phyloP scores from a whole-genome alignment of 1,140 invertebrate species.

The Hypsibius dujardini region DNA sequence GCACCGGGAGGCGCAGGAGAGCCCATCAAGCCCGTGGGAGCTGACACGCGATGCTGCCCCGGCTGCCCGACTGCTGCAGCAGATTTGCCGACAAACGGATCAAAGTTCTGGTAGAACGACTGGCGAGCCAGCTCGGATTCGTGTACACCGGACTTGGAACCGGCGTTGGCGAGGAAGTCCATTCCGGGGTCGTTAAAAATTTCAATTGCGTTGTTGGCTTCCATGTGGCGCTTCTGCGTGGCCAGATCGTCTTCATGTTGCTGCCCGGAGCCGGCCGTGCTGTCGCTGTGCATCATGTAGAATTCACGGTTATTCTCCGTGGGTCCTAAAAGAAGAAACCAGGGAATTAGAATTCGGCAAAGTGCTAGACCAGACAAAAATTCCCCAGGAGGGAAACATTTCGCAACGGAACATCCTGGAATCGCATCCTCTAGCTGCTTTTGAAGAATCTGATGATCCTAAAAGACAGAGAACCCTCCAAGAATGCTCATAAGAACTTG shows the following conservation, averaged over 20 bases:
- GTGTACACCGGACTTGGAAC: background rate
- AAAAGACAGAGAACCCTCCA: too few species aligned
- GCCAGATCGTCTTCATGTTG: background rate
- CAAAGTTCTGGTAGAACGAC: constrained; percentile 11
- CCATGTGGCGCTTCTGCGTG: background rate
- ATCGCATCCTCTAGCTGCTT: background rate
- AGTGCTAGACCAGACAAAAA: too few species aligned
- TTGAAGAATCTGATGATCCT: too few species aligned
- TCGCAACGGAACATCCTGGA: background rate
- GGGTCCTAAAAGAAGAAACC: too few species aligned
- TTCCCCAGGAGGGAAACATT: background rate
- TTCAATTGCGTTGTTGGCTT: background rate
- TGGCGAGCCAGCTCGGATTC: constrained; percentile 13
- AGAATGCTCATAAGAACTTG: too few species aligned
- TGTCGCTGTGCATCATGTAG: background rate
- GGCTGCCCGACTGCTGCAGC: background rate
- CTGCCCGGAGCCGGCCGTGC: background rate
- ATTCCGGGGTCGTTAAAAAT: background rate
- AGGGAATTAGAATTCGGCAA: too few species aligned
- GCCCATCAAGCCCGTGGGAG: background rate
- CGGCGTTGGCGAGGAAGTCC: constrained; percentile 8
- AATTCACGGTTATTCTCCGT: too few species aligned
- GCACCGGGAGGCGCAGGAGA: background rate
- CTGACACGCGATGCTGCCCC: too few species aligned
- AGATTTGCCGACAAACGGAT: background rate